Base-by-base conservation (phyloP, 2,797 vertebrate genomes). In the Steatocranus sp. region DNA sequence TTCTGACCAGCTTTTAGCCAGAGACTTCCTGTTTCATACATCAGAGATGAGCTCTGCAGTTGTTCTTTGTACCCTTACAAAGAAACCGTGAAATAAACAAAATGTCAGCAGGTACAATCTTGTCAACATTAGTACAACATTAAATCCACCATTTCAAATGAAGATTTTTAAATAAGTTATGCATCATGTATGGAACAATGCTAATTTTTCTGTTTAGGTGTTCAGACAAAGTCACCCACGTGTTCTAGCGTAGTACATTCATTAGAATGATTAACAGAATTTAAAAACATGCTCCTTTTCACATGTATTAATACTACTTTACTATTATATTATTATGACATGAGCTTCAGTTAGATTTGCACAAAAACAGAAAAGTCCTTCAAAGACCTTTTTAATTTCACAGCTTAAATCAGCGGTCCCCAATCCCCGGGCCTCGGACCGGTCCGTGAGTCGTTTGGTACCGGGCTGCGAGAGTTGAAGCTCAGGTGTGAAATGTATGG, bases 1-100 rank as follows among this genome's bases (percentile, higher is more conserved):
- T 6, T 30, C 25, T 56, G 8, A 56, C 53, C 25, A 56, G 53
- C 25, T 3, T 7, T n/a, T 34, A 58, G 54, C 54, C 54, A 11
- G 6, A 34, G 6, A 34, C 56, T 34, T 58, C 17, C 56, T 34
- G 56, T 58, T 58, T 34, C 56, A 34, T 1, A 7, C 2, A 34
- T 0, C 54, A 58, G 30, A 58, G 27, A 0, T 11, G 9, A 58
- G 17, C 54, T 58, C 17, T 5, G 54, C 17, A 34, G 2, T 0
- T 34, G 54, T 32, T 58, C 30, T 34, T 58, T 58, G 54, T 58
- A 58, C 5, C 30, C 54, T 32, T 1, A 58, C 54, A 58, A 58
- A 5, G 54, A 32, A 32, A 32, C 54, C 54, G 18, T 58, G 27
- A 58, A 32, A 32, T 32, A 32, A 58, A 32, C 17, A 3, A 58